Evolutionary conservation across 2,113 vertebrate species (phyloP).

Genomic region (Nipponia nippon): DNA sequence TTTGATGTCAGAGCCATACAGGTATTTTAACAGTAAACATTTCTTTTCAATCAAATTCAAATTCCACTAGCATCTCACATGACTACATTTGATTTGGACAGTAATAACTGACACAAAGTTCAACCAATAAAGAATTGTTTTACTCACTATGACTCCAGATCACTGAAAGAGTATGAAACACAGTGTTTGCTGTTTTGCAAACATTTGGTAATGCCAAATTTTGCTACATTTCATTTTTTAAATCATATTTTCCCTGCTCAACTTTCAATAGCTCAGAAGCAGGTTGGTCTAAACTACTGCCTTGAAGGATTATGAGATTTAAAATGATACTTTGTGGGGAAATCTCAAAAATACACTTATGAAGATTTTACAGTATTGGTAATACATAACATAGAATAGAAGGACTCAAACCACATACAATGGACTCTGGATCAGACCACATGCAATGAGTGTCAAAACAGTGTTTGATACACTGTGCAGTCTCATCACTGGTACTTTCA

Average conservation of each 20-base stretch:
- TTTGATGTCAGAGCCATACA: not conserved
- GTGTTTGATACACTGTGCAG: fast-evolving
- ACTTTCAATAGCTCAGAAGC: not conserved
- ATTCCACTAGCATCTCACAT: not conserved
- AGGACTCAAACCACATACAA: not conserved
- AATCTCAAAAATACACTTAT: not conserved
- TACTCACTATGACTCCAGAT: not conserved
- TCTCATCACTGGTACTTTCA: not conserved
- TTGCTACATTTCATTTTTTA: not conserved
- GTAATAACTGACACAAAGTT: not conserved
- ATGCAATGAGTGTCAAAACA: not conserved
- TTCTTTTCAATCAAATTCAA: not conserved
- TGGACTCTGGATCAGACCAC: not conserved
- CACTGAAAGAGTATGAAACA: not conserved
- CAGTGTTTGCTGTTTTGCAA: not conserved
- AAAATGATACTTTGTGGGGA: not conserved
- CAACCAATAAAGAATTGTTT: not conserved
- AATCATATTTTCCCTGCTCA: not conserved
- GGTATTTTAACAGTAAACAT: not conserved
- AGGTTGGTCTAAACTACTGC: not conserved
- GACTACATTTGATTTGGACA: not conserved
- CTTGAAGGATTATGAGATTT: not conserved
- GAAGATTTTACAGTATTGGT: not conserved
- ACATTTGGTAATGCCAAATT: not conserved
- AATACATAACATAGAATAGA: fast-evolving